Conservation (phyloP, 2,797 vertebrate genomes). For the Urosaurus nigricauda region DNA sequence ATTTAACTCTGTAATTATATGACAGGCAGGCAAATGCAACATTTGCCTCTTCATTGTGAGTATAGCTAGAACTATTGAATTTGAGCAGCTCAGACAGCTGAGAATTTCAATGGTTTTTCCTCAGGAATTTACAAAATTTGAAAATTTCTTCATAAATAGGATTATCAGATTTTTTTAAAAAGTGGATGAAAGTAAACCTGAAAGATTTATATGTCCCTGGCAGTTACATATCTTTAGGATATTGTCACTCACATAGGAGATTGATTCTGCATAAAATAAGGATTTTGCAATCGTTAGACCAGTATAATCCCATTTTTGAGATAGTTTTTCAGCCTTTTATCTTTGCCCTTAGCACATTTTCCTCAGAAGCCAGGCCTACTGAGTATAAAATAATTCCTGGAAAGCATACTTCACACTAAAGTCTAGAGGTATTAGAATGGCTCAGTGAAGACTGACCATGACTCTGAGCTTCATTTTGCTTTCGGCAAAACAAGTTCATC, state of each 20-base stretch:
- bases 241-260: not conserved
- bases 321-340: not conserved
- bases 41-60: no score
- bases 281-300: not conserved
- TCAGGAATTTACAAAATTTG: no score
- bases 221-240: not conserved
- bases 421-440: not conserved
- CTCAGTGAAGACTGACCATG: not conserved
- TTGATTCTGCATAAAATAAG: not conserved
- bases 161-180: no score
- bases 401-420: not conserved
- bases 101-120: no score
- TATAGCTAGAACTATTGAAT: no score
- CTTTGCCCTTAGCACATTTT: not conserved
- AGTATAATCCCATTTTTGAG: not conserved
- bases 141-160: no score
- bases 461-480: not conserved
- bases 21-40: no score
- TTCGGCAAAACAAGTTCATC: not conserved
- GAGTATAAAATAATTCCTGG: not conserved
- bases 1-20: no score
- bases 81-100: no score
- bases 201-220: no score
- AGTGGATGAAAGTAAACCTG: no score
- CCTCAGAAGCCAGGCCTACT: not conserved